A percentile compares a stretch with the other conserved stretches of the same genome.
Evolutionary conservation across 2,888 invertebrate genomes (phyloP).

Genomic region (Dysmachus trigonus): DNA sequence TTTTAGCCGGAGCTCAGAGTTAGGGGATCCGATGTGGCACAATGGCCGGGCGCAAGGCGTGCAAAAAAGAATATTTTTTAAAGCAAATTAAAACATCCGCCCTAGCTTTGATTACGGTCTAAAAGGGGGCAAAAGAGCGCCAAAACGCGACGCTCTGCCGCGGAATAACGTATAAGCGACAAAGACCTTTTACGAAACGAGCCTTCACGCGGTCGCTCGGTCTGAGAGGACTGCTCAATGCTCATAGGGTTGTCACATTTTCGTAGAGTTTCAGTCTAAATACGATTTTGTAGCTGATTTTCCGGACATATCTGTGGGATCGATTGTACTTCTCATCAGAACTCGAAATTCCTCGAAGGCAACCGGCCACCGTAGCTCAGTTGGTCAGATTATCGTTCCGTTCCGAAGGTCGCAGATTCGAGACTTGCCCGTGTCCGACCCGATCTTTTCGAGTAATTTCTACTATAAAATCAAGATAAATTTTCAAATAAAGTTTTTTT

Average conservation of each 20-base stretch:
- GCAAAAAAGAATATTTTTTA: slow-evolving; percentile 15
- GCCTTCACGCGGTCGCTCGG: neutral
- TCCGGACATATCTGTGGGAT: too few relatives aligned
- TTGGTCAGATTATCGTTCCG: too few relatives aligned
- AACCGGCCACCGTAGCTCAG: too few relatives aligned
- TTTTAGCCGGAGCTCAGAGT: slow-evolving; percentile 15
- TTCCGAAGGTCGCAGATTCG: too few relatives aligned
- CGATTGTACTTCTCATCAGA: too few relatives aligned
- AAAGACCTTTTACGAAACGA: neutral
- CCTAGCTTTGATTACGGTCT: neutral
- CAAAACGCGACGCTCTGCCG: neutral
- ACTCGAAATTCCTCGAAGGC: too few relatives aligned
- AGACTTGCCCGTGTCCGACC: too few relatives aligned
- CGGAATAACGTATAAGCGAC: neutral
- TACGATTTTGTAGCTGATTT: too few relatives aligned
- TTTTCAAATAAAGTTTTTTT: too few relatives aligned
- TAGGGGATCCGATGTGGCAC: slow-evolving; percentile 1
- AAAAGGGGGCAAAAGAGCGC: neutral
- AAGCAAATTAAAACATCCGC: slow-evolving; percentile 34
- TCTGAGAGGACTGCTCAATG: neutral
- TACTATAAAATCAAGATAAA: too few relatives aligned
- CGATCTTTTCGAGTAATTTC: too few relatives aligned
- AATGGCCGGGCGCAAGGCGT: neutral
- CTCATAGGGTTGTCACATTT: neutral
- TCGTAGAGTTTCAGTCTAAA: neutral